Base-by-base conservation (phyloP, 2,888 invertebrate genomes). In the Drosophila ezoana region DNA sequence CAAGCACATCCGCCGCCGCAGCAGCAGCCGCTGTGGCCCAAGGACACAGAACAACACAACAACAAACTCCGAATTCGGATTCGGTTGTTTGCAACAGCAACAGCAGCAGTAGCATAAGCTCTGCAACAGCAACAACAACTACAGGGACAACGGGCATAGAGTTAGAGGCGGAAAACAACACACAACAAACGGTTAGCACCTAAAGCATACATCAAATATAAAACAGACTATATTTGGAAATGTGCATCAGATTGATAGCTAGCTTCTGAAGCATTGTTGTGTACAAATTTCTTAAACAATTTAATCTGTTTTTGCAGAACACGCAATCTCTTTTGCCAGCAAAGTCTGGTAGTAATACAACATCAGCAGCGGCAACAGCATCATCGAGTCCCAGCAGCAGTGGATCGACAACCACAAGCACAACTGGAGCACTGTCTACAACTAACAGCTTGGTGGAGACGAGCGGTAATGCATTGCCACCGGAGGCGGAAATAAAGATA, bases 401-500 rank as follows among this genome's bases (percentile, higher is more conserved):
- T 43, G 62, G 49, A 9, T 33, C 60, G 23, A 48, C 51, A 59
- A 41, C 56, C 47, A 32, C 71, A 49, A 0, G 56, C 43, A 4
- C 59, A 43, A 35, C 49, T 45, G 75, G 56, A 58, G 8, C 58
- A 49, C 38, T 45, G 40, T 32, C 70, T 11, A 44, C 40, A 49
- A 59, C 51, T 61, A 65, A 59, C 65, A 72, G 60, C 51, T 65
- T 73, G 35, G 68, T 76, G 16, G 78, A 80, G 76, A 60, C 79
- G 8, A 81, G 83, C 75, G 84, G 85, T 56, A 77, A 88, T 78
- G 80, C 82, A 18, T 67, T 90, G 65, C 92, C 93, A 61, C 93
- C 92, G 72, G 93, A 93, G 72, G 92, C 93, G 16, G 94, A 95
- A 92, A 94, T 94, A 52, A 94, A 94, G 90, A 93, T 94, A 72